Evolutionary conservation across 2,888 invertebrate genomes (phyloP).

Genomic region (Eupithecia dodoneata): DNA sequence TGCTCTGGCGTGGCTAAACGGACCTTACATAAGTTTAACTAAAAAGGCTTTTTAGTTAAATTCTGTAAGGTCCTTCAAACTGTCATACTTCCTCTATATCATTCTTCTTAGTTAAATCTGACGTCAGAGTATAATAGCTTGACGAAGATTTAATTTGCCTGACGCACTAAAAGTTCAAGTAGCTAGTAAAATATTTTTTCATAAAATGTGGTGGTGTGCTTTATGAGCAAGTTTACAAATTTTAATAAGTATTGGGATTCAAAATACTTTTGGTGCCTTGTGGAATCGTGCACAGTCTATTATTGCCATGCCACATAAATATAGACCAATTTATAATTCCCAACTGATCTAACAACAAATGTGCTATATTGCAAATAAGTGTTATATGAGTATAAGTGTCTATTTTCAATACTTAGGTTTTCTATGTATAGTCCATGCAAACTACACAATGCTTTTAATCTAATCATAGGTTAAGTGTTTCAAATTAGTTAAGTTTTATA

Average conservation of each 20-base stretch:
- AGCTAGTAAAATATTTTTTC: background rate
- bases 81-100: no score
- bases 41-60: no score
- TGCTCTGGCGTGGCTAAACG: background rate
- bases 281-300: background rate
- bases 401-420: background rate
- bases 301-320: background rate
- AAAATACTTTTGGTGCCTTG: background rate
- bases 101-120: no score
- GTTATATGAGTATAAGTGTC: background rate
- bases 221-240: background rate
- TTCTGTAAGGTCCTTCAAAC: no score
- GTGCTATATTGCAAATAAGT: constrained; percentile 20
- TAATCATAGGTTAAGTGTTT: constrained; percentile 26
- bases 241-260: background rate
- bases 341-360: background rate
- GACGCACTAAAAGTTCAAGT: background rate
- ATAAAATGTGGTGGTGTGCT: background rate
- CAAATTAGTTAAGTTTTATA: background rate
- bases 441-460: constrained; percentile 16
- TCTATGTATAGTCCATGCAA: background rate
- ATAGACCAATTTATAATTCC: background rate
- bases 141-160: background rate
- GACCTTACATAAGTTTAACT: background rate
- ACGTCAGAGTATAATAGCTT: no score